A percentile compares a stretch with the other conserved stretches of the same genome.
phyloP scores from a whole-genome alignment of 2,113 vertebrate genomes.

The Hemiscyllium ocellatum region DNA sequence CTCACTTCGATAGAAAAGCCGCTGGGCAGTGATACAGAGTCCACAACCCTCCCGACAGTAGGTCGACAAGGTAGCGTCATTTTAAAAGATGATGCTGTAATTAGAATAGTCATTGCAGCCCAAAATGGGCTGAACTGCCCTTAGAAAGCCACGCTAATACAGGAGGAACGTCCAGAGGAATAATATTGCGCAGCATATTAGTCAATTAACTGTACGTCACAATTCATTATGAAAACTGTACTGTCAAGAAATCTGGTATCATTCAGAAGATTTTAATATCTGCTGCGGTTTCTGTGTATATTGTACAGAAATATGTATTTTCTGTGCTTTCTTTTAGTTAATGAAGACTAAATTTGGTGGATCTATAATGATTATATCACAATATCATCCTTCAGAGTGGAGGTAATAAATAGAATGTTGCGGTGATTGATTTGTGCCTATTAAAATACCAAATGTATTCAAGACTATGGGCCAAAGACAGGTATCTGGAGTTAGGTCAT shows the following conservation, averaged over 20 bases:
- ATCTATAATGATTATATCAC: not conserved
- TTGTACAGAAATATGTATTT: not conserved
- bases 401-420: not conserved
- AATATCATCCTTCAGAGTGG: not conserved
- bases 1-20: not conserved
- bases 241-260: not conserved
- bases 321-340: not conserved
- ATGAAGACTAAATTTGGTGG: not conserved
- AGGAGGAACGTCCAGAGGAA: not conserved
- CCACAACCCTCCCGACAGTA: not conserved
- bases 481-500: not conserved
- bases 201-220: constrained; percentile 1
- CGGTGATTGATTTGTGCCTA: not conserved
- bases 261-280: not conserved
- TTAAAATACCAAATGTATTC: not conserved
- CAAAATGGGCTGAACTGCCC: not conserved
- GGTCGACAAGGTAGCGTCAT: not conserved
- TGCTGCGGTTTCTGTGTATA: not conserved
- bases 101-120: not conserved
- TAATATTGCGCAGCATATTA: constrained; percentile 4
- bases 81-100: not conserved
- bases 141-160: not conserved
- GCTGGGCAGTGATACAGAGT: not conserved
- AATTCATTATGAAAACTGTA: not conserved
- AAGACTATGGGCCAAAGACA: not conserved